Base-by-base conservation (phyloP, 2,113 vertebrate genomes). In the Thunnus thynnus region DNA sequence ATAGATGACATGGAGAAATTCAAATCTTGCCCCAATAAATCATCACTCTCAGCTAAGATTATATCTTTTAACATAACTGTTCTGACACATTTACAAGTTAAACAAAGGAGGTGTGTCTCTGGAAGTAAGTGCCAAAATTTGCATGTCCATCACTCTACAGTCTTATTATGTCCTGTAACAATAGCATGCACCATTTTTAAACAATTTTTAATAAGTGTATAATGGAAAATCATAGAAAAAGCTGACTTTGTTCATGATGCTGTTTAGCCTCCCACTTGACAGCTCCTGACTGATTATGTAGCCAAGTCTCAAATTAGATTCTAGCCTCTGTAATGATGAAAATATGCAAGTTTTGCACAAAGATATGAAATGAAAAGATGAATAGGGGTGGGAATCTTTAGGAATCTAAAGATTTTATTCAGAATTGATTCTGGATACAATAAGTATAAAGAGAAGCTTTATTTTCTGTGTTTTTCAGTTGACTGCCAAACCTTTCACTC, bases 201-300 rank as follows among this genome's bases (percentile, higher is more conserved):
- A 41, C 7, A 41, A 41, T 41, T 41, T 36, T 41, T 56, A 22
- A 67, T 27, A 52, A n/a, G 13, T 44, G 54, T 22, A 22, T 17
- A 36, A 25, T 32, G 7, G 48, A 60, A 50, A 55, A 71, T 41
- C 6, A 22, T 52, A 56, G 57, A 57, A 50, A 57, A 54, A 57
- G 44, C 41, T 56, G 20, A 57, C 56, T 58, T 60, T 71, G 60
- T 66, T 71, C 58, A 66, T 51, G 5, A 75, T 22, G 47, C 76
- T 50, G 20, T 66, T 76, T 44, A 62, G 63, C 25, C 47, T 63
- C 46, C 30, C 25, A 63, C 58, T 57, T 58, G 27, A 72, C 68
- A 62, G 55, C 51, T 76, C 58, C 30, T 46, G 30, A 62, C 66
- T 65, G 67, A 72, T 63, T 50, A 27, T 60, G 77, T 47, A 66